Base-by-base conservation (phyloP, 2,113 vertebrate genomes). In the Sylvilagus bachmani region DNA sequence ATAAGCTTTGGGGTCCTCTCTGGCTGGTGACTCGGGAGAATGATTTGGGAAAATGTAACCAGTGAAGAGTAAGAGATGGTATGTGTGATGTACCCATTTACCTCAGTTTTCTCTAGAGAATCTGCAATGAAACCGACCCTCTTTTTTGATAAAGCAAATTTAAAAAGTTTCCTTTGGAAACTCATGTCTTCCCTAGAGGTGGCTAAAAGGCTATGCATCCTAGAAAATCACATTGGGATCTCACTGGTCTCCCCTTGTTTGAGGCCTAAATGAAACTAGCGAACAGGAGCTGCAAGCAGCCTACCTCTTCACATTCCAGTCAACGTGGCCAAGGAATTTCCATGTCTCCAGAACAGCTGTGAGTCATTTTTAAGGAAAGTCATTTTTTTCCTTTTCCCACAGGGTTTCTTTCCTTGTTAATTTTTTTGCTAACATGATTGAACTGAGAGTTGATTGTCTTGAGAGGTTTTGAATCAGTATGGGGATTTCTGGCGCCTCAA, bases 401-500 rank as follows among this genome's bases (percentile, higher is more conserved):
- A 22, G 75, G 62, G 44, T 49, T 79, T 90, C 79, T 83, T 92
- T 67, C n/a, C 88, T 69, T 79, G 24, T 74, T 95, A 62, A 44
- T 49, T 71, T 93, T 58, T 88, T 69, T 83, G 25, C 25, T 94
- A 95, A 95, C 6, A 5, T 67, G 27, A 89, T 10, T 38, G 25
- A 83, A 82, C 49, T 66, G 31, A 93, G 33, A 94, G 44, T n/a
- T 25, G 24, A 67, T 49, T 80, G 51, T 78, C 33, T 6, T n/a
- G 74, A 70, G 81, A 96, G 81, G 64, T 16, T 80, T 91, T 31
- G 21, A 69, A 51, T 90, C 84, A 77, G 27, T 77, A 27, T 49
- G 66, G 74, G 74, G 25, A 82, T 92, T 95, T 92, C 70, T 95
- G 79, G 44, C 31, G 92, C 90, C 92, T 95, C 71, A 90, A 69